Base-by-base conservation (phyloP, 2,797 vertebrate genomes). In the Ctenopoma multispine region DNA sequence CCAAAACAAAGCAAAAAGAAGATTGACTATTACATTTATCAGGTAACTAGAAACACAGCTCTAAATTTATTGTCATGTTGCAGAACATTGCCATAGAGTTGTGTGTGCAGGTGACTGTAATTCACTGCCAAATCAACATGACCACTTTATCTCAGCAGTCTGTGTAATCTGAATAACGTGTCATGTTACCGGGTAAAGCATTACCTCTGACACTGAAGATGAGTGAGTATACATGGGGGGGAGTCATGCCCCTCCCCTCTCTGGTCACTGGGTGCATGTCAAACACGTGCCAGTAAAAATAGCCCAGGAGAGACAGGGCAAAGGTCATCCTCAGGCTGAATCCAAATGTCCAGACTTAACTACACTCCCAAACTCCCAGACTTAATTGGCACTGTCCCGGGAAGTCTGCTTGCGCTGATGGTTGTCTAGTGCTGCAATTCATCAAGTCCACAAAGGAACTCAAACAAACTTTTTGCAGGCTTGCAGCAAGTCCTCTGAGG, bases 271-370 rank as follows among this genome's bases (percentile, higher is more conserved):
- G 67, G 68, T 66, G 67, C 74, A 85, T 77, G 86, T 88, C 73
- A 81, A 85, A 71, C 87, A 85, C 49, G 50, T 79, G 69, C 36
- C 81, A 63, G 72, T 90, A 90, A 90, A 90, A 91, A 90, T 89
- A 93, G 84, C 66, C 69, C 51, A 40, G 54, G 54, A 81, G 73
- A 57, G 73, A 76, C 27, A 63, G 82, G 89, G 51, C 84, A 88
- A 59, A 87, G 88, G 82, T 89, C 77, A 69, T 20, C 36, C 10
- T 38, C 12, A 31, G 8, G 15, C 14, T 43, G 15, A 15, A n/a
- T 18, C 43, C 43, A 44, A 44, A n/a, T 44, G 18, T 44, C 6
- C 43, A 43, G 40, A 43, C 18, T n/a, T 44, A 18, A n/a, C 44
- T 10, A 4, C 44, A n/a, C 44, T 20, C n/a, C 7, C 41, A 44